Percentiles rank a stretch among this genome's conserved stretches.
Conservation (phyloP, 2,113 vertebrate species). For the Channa maculata region DNA sequence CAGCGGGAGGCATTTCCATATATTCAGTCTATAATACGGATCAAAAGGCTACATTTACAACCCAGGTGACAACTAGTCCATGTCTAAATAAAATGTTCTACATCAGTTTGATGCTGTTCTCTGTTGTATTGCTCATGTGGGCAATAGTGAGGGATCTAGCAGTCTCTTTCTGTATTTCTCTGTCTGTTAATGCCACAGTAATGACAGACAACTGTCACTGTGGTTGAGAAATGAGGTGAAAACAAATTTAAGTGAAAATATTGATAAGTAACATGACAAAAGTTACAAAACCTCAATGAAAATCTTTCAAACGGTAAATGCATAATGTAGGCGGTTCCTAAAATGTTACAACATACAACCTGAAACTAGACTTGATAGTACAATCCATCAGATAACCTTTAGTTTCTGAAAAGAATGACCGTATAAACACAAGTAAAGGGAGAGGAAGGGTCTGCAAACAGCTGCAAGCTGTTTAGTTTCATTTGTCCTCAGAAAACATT, state of each 20-base stretch:
- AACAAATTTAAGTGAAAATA: not conserved
- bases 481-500: conserved; percentile 34
- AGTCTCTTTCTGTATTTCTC: conserved; percentile 15
- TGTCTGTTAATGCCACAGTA: conserved; percentile 1
- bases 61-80: not conserved
- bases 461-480: conserved; percentile 26
- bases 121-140: conserved; percentile 41
- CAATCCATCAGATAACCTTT: not conserved
- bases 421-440: conserved; percentile 11
- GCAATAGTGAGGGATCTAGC: conserved; percentile 5
- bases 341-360: not conserved
- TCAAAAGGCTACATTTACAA: conserved; percentile 50
- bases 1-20: conserved; percentile 17
- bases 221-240: not conserved
- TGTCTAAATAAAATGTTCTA: conserved; percentile 26
- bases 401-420: conserved; percentile 7
- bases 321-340: not conserved
- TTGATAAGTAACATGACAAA: conserved; percentile 7
- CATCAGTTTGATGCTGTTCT: conserved; percentile 22
- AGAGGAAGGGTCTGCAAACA: conserved; percentile 10
- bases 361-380: not conserved
- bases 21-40: conserved; percentile 29
- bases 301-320: not conserved
- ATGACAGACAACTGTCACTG: conserved; percentile 40
- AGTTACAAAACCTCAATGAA: not conserved